Base-by-base conservation (phyloP, 2,113 vertebrate genomes). In the Ovis canadensis region DNA sequence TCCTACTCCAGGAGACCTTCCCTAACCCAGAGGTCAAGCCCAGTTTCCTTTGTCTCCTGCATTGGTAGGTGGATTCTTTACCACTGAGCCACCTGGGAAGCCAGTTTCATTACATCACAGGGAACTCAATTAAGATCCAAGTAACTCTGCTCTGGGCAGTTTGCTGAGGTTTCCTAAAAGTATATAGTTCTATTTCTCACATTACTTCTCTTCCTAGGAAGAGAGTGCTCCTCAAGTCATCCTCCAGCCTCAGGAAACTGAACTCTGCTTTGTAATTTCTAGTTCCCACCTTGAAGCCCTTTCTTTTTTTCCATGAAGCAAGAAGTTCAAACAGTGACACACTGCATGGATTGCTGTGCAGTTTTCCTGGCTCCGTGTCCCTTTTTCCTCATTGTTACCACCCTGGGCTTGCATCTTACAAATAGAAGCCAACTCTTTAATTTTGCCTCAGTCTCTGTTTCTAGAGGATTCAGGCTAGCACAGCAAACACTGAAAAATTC, bases 171-270 rank as follows among this genome's bases (percentile, higher is more conserved):
- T 54, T 48, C 62, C 25, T 6, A 3, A 45, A 60, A 50, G 55
- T 15, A 59, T 25, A 27, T 33, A 23, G 29, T 17, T 84, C 31
- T 36, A 14, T 17, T n/a, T 17, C 45, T 40, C 21, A 59, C 1
- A 1, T 1, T 21, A 23, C 8, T 57, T 54, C 54, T 64, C 19
- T 71, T 36, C 25, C 16, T 10, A 1, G 16, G 40, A 64, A 40
- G 31, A 45, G 13, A 2, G 15, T 2, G 0, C 27, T 43, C 2
- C 43, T 14, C 2, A 19, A 2, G 13, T 7, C 3, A 16, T 6
- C 5, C 40, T 33, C 4, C 82, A 23, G 17, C 8, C 33, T 13
- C n/a, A 27, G 29, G 43, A 27, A 40, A 40, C 55, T 16, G 15
- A 40, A 36, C 19, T 45, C 7, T 13, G 40, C 2, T 27, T 19